Percentiles rank a stretch among this genome's conserved stretches.
phyloP scores from a whole-genome alignment of 2,113 vertebrate genomes.

The Proterorhinus semilunaris region DNA sequence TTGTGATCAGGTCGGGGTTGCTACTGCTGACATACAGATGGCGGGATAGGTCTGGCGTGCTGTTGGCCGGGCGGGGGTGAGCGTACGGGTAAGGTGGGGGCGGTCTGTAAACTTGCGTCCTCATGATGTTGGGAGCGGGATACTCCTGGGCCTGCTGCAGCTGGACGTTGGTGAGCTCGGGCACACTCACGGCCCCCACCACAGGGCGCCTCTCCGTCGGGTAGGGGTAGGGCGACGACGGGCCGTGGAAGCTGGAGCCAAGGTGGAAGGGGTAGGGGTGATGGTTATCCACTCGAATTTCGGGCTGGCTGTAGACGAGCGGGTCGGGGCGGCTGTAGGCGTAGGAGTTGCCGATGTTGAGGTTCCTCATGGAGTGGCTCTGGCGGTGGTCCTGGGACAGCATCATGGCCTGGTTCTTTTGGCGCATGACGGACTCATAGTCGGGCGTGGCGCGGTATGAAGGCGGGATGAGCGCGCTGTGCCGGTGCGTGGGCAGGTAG shows the following conservation, averaged over 20 bases:
- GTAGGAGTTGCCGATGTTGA: slow-evolving; percentile 90
- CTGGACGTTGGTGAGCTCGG: slow-evolving; percentile 93
- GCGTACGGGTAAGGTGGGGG: slow-evolving; percentile 89
- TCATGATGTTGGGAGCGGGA: slow-evolving; percentile 91
- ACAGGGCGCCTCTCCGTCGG: slow-evolving; percentile 86
- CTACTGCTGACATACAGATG: slow-evolving; percentile 94
- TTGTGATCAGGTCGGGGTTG: slow-evolving; percentile 93
- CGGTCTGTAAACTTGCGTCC: slow-evolving; percentile 91
- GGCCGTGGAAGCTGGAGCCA: slow-evolving; percentile 93
- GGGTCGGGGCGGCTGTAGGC: slow-evolving; percentile 93
- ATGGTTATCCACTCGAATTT: slow-evolving; percentile 89
- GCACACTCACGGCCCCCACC: slow-evolving; percentile 93
- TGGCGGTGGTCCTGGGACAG: slow-evolving; percentile 83
- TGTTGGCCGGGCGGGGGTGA: slow-evolving; percentile 90
- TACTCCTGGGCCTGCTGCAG: slow-evolving; percentile 95
- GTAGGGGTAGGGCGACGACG: slow-evolving; percentile 86
- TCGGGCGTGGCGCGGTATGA: slow-evolving; percentile 95
- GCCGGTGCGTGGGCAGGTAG: slow-evolving; percentile 89
- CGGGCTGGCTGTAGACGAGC: slow-evolving; percentile 96
- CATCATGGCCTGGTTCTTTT: slow-evolving; percentile 82
- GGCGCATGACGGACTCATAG: slow-evolving; percentile 96
- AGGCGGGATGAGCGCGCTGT: slow-evolving; percentile 92
- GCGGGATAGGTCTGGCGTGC: slow-evolving; percentile 93
- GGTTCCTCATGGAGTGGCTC: slow-evolving; percentile 94
- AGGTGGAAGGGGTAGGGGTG: slow-evolving; percentile 85